phyloP scores from a whole-genome alignment of 2,797 vertebrate species.

The Gymnodraco acuticeps region DNA sequence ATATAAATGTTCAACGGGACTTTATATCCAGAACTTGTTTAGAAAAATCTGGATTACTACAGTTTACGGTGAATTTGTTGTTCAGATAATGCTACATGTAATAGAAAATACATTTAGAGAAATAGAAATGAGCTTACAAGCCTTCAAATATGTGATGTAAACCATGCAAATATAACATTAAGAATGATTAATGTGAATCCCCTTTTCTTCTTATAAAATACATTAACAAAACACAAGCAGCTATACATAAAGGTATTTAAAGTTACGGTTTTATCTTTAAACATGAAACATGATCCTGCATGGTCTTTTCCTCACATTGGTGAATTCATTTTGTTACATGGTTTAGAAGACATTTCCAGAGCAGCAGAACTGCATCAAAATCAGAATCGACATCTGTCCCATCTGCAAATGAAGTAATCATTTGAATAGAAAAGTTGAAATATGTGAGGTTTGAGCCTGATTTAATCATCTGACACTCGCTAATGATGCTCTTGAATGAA shows the following conservation, averaged over 20 bases:
- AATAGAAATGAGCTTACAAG: not conserved
- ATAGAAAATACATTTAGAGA: not conserved
- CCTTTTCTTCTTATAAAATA: too few relatives aligned
- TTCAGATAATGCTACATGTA: not conserved
- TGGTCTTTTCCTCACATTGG: not conserved
- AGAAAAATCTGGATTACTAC: not conserved
- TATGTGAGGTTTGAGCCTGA: not conserved
- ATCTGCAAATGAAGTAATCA: not conserved
- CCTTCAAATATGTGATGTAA: not conserved
- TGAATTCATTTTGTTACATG: not conserved
- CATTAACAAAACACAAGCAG: too few relatives aligned
- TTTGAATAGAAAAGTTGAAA: not conserved
- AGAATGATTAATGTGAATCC: too few relatives aligned
- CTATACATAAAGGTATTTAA: not conserved
- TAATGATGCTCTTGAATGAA: slow-evolving; percentile 9
- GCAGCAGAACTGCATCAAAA: not conserved
- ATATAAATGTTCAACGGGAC: not conserved
- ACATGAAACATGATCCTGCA: not conserved
- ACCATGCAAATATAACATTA: too few relatives aligned
- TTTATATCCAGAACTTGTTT: not conserved
- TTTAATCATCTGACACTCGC: not conserved
- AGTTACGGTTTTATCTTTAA: not conserved
- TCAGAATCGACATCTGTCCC: not conserved
- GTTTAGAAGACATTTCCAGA: not conserved
- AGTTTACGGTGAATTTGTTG: not conserved